phyloP scores from a whole-genome alignment of 2,797 vertebrate genomes.

The Liparis tanakae region DNA sequence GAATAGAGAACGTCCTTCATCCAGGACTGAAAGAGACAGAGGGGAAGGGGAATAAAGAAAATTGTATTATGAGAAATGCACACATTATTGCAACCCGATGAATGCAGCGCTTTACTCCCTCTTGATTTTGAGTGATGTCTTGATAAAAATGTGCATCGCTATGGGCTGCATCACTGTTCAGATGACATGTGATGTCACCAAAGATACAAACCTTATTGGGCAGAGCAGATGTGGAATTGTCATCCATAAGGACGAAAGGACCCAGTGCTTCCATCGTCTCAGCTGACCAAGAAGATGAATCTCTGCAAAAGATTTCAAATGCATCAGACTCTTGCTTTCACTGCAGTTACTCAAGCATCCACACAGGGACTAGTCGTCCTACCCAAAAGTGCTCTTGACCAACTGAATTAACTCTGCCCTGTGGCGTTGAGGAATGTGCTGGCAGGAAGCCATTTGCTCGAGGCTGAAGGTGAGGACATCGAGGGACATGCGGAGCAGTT shows the following conservation, averaged over 20 bases:
- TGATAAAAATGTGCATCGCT: conserved; percentile 1
- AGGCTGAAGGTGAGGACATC: conserved; percentile 65
- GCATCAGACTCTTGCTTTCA: background rate
- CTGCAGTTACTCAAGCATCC: background rate
- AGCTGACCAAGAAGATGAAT: conserved; percentile 69
- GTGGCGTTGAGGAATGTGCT: conserved; percentile 62
- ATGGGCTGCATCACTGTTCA: background rate
- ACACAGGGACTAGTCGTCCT: conserved; percentile 8
- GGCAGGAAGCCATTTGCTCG: conserved; percentile 67
- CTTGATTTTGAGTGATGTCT: background rate
- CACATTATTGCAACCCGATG: background rate
- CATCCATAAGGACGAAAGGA: conserved; percentile 70
- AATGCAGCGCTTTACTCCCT: background rate
- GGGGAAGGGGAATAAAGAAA: background rate
- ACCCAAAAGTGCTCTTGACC: conserved; percentile 74
- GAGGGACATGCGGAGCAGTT: conserved; percentile 57
- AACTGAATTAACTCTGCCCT: conserved; percentile 60
- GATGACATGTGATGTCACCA: background rate
- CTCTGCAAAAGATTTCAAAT: conserved; percentile 51
- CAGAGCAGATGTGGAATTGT: conserved; percentile 52
- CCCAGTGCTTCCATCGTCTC: conserved; percentile 68
- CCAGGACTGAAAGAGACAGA: conserved; percentile 65
- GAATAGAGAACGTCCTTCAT: conserved; percentile 67
- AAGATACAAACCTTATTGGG: conserved; percentile 56
- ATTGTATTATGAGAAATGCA: background rate